Conservation (phyloP, 2,888 invertebrate genomes). For the Scaptomyza reducta region DNA sequence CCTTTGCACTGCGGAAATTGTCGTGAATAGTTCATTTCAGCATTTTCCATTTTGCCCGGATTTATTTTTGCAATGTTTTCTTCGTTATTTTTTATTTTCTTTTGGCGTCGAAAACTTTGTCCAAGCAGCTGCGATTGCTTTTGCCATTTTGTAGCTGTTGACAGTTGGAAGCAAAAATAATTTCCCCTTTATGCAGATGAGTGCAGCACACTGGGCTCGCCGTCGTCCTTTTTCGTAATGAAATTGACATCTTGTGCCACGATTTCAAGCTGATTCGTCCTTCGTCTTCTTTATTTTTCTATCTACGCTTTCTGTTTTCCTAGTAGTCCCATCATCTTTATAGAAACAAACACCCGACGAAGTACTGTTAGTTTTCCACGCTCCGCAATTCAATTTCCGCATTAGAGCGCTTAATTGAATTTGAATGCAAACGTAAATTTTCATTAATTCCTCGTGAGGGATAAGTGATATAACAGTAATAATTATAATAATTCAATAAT, state of each 20-base stretch:
- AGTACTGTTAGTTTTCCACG: conserved; percentile 17
- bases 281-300: conserved; percentile 32
- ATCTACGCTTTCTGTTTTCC: conserved; percentile 16
- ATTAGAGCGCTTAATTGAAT: conserved; percentile 32
- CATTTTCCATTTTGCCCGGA: conserved; percentile 44
- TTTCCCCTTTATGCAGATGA: conserved; percentile 79
- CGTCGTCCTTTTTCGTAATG: conserved; percentile 64
- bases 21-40: conserved; percentile 74
- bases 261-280: conserved; percentile 67
- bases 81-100: conserved; percentile 16
- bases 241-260: conserved; percentile 77
- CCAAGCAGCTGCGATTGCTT: conserved; percentile 63
- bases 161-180: conserved; percentile 57
- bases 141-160: conserved; percentile 43
- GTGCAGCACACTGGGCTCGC: conserved; percentile 43
- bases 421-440: conserved; percentile 1
- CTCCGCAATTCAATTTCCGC: conserved; percentile 71
- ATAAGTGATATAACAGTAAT: no score
- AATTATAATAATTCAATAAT: no score
- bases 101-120: conserved; percentile 55
- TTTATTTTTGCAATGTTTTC: conserved; percentile 30
- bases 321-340: conserved; percentile 49
- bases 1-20: conserved; percentile 61
- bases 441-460: background rate
- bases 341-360: conserved; percentile 10